Evolutionary conservation across 2,797 vertebrate genomes (phyloP).

Genomic region (Lepilemur septentrionalis): DNA sequence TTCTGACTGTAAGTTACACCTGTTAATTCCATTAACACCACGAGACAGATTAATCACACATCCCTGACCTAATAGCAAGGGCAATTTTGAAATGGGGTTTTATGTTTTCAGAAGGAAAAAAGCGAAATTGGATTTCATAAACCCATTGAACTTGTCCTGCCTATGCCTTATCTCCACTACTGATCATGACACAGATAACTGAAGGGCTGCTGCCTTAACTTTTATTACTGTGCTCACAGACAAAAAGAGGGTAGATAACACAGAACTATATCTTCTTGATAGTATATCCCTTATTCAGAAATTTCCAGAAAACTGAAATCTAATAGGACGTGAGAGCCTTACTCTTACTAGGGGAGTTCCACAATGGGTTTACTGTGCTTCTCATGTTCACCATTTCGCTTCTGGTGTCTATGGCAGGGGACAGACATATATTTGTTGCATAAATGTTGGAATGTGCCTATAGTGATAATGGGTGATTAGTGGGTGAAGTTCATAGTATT

Average conservation of each 20-base stretch:
- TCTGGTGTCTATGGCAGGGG: neutral
- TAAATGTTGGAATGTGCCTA: neutral
- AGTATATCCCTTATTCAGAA: neutral
- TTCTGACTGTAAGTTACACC: neutral
- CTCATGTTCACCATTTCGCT: neutral
- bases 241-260: neutral
- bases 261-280: neutral
- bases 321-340: neutral
- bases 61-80: neutral
- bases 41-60: neutral
- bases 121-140: slow-evolving; percentile 26
- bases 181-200: neutral
- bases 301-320: neutral
- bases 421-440: neutral
- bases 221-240: neutral
- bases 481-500: neutral
- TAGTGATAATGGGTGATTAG: neutral
- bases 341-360: neutral
- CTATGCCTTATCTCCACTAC: neutral
- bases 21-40: neutral
- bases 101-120: neutral
- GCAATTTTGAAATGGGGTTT: neutral
- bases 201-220: neutral
- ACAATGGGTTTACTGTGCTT: neutral
- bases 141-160: neutral